Evolutionary conservation across 2,113 vertebrate species (phyloP), one percentile per base, ranked within the genome.

Genomic region (Platycercus adscitus): DNA sequence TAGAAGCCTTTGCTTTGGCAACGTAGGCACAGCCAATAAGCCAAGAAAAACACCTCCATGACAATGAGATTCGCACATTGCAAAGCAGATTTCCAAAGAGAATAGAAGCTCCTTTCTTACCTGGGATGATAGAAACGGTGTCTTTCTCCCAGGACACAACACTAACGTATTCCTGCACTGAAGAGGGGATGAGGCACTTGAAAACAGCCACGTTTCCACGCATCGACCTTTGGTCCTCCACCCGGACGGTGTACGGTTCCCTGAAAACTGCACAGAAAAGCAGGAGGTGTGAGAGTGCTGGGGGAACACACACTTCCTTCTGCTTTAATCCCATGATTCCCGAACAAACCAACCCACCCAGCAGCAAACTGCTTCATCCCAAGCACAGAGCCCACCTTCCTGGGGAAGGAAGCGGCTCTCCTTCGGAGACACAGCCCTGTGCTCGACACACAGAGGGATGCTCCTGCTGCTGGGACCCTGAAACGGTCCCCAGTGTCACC

Each of bases 81-180:
- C 81, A 81, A 47, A 72, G 44, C 61, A 75, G 64, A 50, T 17
- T 25, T 28, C 28, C 56, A 55, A 11, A 55, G 17, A 82, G 46
- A 71, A 21, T 19, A 7, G 46, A 1, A 0, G 9, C 52, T 33
- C 26, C 60, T 81, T 58, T 93, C 99, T 97, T 99, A 99, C 99
- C 99, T 99, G 99, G 98, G 97, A 98, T 96, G 97, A 99, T 99
- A 97, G 99, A 99, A 85, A 99, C 99, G 1, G 99, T 99, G 98
- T 99, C 99, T 97, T 99, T 99, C 97, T 99, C 99, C 99, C 99
- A 99, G 98, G 99, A 99, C 96, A 99, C 99, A 37, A 99, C 99
- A 20, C 99, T 99, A 98, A 99, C 99, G 0, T 99, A 99, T 98
- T 99, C 99, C 99, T 99, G 99, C 98, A 99, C 99, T 79, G 99